Evolutionary conservation across 2,113 vertebrate genomes (phyloP).

Genomic region (Mormoops blainvillei): DNA sequence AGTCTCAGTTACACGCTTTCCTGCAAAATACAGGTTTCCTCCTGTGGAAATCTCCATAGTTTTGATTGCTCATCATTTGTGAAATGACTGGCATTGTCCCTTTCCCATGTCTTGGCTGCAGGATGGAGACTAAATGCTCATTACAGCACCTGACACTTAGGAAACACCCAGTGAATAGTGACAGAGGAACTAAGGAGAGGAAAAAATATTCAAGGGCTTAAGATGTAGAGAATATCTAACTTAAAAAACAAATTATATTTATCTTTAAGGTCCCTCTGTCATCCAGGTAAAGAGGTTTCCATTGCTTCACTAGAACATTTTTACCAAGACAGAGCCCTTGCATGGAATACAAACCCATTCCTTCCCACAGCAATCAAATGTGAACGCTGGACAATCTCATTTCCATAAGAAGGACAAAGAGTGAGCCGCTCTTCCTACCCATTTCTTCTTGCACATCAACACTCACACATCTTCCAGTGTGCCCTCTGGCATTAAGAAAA

Average conservation of each 20-base stretch:
- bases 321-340: neutral
- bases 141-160: neutral
- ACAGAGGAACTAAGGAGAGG: neutral
- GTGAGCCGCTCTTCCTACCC: neutral
- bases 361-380: neutral
- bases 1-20: neutral
- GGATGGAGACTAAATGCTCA: neutral
- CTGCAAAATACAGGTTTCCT: neutral
- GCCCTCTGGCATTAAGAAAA: neutral
- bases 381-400: neutral
- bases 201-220: neutral
- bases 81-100: neutral
- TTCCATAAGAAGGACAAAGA: neutral
- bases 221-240: neutral
- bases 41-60: neutral
- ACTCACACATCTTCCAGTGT: neutral
- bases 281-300: neutral
- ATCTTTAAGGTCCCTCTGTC: neutral
- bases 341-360: neutral
- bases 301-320: neutral
- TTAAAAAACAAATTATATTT: neutral
- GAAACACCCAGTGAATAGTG: neutral
- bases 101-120: neutral
- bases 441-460: neutral
- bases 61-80: neutral